Base-by-base conservation (phyloP, 2,888 invertebrate genomes). In the Timema cristinae region DNA sequence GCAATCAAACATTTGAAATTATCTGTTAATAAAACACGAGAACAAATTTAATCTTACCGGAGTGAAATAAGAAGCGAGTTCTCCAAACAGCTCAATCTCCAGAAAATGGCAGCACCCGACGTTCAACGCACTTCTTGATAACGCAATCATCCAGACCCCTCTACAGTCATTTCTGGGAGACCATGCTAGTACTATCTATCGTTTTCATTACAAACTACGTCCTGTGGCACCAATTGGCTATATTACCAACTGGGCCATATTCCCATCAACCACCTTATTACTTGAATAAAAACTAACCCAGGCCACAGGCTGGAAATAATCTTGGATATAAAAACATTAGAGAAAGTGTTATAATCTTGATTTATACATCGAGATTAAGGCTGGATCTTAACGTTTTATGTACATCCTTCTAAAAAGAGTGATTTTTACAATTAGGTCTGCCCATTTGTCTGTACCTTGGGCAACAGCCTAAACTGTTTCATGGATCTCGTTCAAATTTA, bases 221-320 rank as follows among this genome's bases (percentile, higher is more conserved):
- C 8, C 10, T 11, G 10, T 15, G 59, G 5, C 9, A 13, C 59
- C 59, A 59, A 15, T 13, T 13, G n/a, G 59, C 59, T 6, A 59
- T 59, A 15, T 59, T 11, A 59, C 59, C 59, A 59, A 56, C 56
- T 7, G 4, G 56, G 56, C 56, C 56, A 56, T 56, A 56, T 32
- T 32, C 32, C 32, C 32, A 32, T 32, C 32, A 32, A 32, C 32
- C 32, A 32, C 32, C 32, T 32, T 32, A 32, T 32, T 32, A 32
- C 32, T 32, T 32, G 32, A 32, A 32, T 32, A 32, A 32, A 32
- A 32, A 32, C 32, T 32, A 32, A 32, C 32, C 32, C 32, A 32
- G 32, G 32, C 32, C 32, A 32, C 32, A 32, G 32, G 32, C 32
- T 32, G 32, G 32, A 32, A 32, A 32, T 4, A 32, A 32, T 32